Evolutionary conservation across 2,113 vertebrate species (phyloP).

Genomic region (Lepus timidus): DNA sequence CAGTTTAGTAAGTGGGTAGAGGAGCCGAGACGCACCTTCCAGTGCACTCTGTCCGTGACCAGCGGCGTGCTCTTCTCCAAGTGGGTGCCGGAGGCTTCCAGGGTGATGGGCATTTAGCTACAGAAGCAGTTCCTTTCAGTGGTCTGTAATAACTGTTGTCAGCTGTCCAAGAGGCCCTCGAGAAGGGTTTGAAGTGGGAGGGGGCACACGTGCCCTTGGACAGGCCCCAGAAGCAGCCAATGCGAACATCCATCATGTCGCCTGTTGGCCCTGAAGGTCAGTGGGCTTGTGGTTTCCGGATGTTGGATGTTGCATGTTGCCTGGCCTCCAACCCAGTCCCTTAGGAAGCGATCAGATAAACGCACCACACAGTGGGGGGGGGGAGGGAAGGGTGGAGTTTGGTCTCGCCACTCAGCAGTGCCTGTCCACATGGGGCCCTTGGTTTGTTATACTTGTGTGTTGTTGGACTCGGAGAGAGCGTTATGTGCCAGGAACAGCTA

Average conservation of each 20-base stretch:
- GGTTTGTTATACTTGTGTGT: slow-evolving; percentile 37
- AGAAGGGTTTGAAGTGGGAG: neutral
- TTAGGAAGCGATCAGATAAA: slow-evolving; percentile 52
- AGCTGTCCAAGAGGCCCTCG: neutral
- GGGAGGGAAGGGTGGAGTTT: neutral
- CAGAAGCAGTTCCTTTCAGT: neutral
- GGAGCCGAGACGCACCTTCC: neutral
- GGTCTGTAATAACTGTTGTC: neutral
- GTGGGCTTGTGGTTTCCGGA: neutral
- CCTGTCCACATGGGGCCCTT: slow-evolving; percentile 2
- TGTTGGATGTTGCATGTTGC: neutral
- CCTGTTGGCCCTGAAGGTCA: neutral
- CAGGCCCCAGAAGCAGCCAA: neutral
- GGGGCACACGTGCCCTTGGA: slow-evolving; percentile 11
- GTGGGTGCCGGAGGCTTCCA: neutral
- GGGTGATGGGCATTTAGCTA: neutral
- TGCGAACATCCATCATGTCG: neutral
- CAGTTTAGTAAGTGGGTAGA: neutral
- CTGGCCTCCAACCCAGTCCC: neutral
- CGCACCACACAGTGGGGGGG: neutral
- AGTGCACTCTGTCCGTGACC: neutral
- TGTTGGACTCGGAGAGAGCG: slow-evolving; percentile 14
- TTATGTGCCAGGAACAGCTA: slow-evolving; percentile 45
- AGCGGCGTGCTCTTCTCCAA: neutral
- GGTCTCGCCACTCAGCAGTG: slow-evolving; percentile 37